Conservation (phyloP, 2,888 invertebrate species). For the Galerucella calmariensis region DNA sequence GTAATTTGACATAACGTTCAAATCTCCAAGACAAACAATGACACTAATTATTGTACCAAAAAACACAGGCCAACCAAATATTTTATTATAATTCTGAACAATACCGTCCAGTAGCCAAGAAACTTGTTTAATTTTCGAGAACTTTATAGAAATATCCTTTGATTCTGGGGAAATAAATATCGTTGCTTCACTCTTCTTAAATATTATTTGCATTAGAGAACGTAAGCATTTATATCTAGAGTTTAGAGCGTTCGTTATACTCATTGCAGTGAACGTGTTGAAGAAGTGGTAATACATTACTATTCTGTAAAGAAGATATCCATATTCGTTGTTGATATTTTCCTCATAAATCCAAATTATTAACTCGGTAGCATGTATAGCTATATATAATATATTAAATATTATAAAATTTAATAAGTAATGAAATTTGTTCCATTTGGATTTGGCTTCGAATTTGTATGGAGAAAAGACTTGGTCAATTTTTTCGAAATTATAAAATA, state of each 20-base stretch:
- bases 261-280: constrained; percentile 25
- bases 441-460: constrained; percentile 18
- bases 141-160: constrained; percentile 19
- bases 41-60: constrained; percentile 35
- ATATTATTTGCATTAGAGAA: constrained; percentile 12
- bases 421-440: neutral
- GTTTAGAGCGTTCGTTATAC: constrained; percentile 24
- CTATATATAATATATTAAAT: constrained; percentile 29
- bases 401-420: constrained; percentile 18
- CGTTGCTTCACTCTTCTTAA: constrained; percentile 10
- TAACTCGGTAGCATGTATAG: constrained; percentile 31
- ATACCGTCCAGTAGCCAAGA: constrained; percentile 28
- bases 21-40: constrained; percentile 30
- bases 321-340: constrained; percentile 29
- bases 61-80: constrained; percentile 40
- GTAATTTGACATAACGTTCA: constrained; percentile 37
- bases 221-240: constrained; percentile 32
- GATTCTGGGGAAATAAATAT: constrained; percentile 30
- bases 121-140: constrained; percentile 27
- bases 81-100: constrained; percentile 27
- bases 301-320: constrained; percentile 41
- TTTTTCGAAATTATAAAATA: constrained; percentile 25
- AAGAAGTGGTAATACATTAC: constrained; percentile 41
- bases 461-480: constrained; percentile 27
- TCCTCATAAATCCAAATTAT: constrained; percentile 28